These are phyloP conservation scores for Limnephilus auricula DNA, from an alignment of 2,888 invertebrate species.

Conservation along the genomic window DNA sequence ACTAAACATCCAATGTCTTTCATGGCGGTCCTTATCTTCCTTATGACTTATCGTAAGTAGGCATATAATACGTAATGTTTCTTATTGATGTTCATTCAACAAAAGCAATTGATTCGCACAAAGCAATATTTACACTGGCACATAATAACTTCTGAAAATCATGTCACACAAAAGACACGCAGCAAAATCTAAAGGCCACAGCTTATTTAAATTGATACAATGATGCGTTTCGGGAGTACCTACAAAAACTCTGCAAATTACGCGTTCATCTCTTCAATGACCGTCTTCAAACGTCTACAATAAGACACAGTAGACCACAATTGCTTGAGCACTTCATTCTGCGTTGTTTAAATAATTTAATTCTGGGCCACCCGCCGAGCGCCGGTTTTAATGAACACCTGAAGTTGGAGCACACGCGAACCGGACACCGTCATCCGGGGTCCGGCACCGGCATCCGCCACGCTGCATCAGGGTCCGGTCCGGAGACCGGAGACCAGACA, in stretches of 20 bases:
- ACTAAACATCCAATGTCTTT: neutral
- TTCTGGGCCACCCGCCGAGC: slow-evolving; percentile 22
- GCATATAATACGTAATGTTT: neutral
- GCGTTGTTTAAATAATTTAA: slow-evolving; percentile 21
- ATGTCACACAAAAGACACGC: neutral
- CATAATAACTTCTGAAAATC: neutral
- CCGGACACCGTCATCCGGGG: neutral
- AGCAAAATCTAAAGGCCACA: neutral
- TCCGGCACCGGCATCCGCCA: neutral
- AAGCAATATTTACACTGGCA: neutral
- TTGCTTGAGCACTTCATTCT: slow-evolving; percentile 35
- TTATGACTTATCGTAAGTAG: neutral
- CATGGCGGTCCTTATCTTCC: neutral
- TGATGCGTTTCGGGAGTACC: neutral
- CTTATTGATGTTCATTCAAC: neutral
- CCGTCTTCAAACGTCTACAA: neutral
- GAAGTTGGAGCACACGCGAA: slow-evolving; percentile 12
- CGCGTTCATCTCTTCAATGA: slow-evolving; percentile 1
- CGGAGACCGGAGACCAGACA: neutral
- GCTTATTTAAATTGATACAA: neutral
- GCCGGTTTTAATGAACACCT: slow-evolving; percentile 19
- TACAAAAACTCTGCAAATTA: neutral
- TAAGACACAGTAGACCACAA: slow-evolving; percentile 6
- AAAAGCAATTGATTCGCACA: neutral
- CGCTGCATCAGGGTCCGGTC: neutral